Percentiles rank a stretch among this genome's conserved stretches.
phyloP scores from a whole-genome alignment of 2,888 invertebrate genomes.

The Spisula subtruncata region DNA sequence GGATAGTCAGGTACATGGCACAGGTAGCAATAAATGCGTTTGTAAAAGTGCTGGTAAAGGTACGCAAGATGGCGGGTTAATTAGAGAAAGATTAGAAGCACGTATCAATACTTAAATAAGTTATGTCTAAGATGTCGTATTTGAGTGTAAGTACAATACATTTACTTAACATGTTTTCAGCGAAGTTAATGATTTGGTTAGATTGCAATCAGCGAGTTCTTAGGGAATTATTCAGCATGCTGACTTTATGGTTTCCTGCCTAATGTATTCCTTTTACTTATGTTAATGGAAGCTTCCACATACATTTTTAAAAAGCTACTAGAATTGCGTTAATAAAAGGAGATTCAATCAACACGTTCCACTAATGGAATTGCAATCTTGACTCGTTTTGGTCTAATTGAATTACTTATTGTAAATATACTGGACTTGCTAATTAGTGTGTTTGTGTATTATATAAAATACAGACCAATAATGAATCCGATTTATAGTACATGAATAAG shows the following conservation, averaged over 20 bases:
- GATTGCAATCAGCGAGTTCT: neutral
- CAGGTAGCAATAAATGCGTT: neutral
- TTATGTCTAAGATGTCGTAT: neutral
- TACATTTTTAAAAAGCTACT: constrained; percentile 12
- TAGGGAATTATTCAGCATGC: neutral
- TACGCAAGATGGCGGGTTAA: neutral
- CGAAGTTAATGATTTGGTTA: neutral
- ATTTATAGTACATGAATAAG: neutral
- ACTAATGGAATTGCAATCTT: constrained; percentile 3
- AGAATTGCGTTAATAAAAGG: too few relatives aligned
- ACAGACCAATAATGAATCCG: neutral
- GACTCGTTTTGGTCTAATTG: neutral
- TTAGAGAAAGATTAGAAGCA: neutral
- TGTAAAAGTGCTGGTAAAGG: neutral
- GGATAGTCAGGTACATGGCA: neutral
- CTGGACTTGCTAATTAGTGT: neutral
- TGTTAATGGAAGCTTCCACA: neutral
- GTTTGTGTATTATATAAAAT: neutral
- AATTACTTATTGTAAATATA: neutral
- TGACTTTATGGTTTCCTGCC: neutral
- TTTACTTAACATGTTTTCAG: neutral
- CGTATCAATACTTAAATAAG: neutral
- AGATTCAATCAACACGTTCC: neutral
- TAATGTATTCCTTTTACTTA: constrained; percentile 42
- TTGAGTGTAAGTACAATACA: neutral